Evolutionary conservation across 1,140 invertebrate species (phyloP), one percentile per base, ranked within the genome.

Genomic region (Calliphora vicina): DNA sequence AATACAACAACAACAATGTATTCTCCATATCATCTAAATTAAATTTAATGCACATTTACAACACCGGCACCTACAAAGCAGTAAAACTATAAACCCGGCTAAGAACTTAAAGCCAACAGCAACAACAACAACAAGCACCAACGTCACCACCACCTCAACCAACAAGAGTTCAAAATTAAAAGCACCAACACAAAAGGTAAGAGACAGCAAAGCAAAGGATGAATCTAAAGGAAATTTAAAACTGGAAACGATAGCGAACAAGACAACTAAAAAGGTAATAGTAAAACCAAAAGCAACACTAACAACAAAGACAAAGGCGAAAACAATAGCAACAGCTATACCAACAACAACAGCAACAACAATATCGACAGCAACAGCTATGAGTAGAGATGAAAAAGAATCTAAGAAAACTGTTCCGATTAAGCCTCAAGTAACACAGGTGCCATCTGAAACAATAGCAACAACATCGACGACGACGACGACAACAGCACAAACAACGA

Each of bases 401-500:
- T 29, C 43, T 27, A 67, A 43, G 20, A 26, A 43, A 78, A 3
- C 80, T 50, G 45, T 81, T 61, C 20, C 17, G 12, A 10, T 29
- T 81, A 81, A 84, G 72, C 72, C 71, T 17, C 80, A 84, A 84
- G 76, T 26, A n/a, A 12, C 20, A 57, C n/a, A 26, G 50, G 45
- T n/a, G 43, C 80, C 42, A 25, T 71, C 82, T 76, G 72, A 81
- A 5, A 42, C 83, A 29, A 43, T 27, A 23, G 26, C 78, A 61
- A 81, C 80, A 42, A 72, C 43, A 81, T 27, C 45, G 81, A 61
- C 26, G 57, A 43, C 73, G 45, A 78, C 25, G 29, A 25, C 50
- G 61, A 9, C 50, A 71, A 57, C 35, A 81, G 13, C 80, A 72
- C 43, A 26, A 27, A n/a, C 45, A 20, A 85, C 87, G 80, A 90